phyloP scores from a whole-genome alignment of 2,113 vertebrate genomes.

The Tonatia bakeri region DNA sequence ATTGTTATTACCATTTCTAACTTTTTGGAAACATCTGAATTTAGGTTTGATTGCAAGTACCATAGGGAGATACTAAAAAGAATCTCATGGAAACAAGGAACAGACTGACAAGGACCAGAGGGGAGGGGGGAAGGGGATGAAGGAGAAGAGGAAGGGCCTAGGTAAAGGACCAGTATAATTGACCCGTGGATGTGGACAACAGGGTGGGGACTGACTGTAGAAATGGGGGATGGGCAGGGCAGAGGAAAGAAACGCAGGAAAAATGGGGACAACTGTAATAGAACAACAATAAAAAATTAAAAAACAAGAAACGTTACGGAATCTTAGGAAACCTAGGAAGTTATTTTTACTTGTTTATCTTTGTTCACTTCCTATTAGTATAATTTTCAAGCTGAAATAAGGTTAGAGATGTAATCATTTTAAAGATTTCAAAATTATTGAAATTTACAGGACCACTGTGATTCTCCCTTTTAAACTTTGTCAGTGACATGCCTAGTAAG shows the following conservation, averaged over 20 bases:
- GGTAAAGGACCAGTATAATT: too few relatives aligned
- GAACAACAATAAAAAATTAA: too few relatives aligned
- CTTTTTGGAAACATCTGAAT: constrained; percentile 46
- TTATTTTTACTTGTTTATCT: not conserved
- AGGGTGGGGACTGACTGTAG: too few relatives aligned
- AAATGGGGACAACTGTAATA: too few relatives aligned
- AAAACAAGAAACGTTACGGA: not conserved
- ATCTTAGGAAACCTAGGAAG: not conserved
- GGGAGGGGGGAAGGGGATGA: too few relatives aligned
- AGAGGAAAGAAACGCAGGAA: too few relatives aligned
- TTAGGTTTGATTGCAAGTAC: constrained; percentile 46
- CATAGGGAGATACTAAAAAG: constrained; percentile 24
- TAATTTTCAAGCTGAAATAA: not conserved
- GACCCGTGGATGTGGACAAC: too few relatives aligned
- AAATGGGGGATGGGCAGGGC: too few relatives aligned
- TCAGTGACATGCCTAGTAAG: not conserved
- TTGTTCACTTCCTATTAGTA: not conserved
- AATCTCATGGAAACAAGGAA: not conserved
- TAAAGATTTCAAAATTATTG: not conserved
- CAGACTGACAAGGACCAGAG: too few relatives aligned
- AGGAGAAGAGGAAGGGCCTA: too few relatives aligned
- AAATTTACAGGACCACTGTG: not conserved
- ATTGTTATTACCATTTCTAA: constrained; percentile 27
- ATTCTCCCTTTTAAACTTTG: not conserved
- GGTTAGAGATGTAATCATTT: not conserved